Percentiles rank a stretch among this genome's conserved stretches.
Conservation (phyloP, 2,797 vertebrate species). For the Hozukius guyotensis region DNA sequence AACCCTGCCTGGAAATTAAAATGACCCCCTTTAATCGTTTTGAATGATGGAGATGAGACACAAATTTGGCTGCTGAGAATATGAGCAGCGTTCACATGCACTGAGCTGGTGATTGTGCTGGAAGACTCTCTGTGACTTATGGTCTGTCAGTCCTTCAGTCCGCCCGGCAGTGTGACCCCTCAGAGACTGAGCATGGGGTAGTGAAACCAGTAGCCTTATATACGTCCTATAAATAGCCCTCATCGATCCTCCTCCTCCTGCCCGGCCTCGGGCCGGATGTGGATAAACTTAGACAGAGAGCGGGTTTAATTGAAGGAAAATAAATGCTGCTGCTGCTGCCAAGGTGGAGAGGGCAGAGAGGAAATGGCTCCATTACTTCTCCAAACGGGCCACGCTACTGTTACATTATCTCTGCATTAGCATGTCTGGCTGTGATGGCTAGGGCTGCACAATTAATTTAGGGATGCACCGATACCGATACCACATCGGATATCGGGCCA, state of each 20-base stretch:
- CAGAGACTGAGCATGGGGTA: not conserved
- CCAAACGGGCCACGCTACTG: not conserved
- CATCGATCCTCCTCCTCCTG: constrained; percentile 41
- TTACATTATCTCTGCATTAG: not conserved
- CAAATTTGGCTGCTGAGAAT: not conserved
- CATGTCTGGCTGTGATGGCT: not conserved
- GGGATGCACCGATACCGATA: too few species aligned
- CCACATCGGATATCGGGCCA: too few species aligned
- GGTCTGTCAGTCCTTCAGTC: not conserved
- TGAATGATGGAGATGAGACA: not conserved
- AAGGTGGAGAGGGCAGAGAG: not conserved
- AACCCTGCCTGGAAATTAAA: not conserved
- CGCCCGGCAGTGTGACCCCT: not conserved
- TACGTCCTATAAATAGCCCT: constrained; percentile 73
- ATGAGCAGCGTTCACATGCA: not conserved
- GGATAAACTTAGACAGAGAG: constrained; percentile 44
- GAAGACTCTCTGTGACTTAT: constrained; percentile 12
- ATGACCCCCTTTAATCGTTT: not conserved
- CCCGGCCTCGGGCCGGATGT: constrained; percentile 9
- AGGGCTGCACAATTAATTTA: too few species aligned
- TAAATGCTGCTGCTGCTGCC: constrained; percentile 17
- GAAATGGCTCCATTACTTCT: constrained; percentile 3
- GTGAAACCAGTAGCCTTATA: constrained; percentile 56
- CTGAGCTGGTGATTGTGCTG: not conserved
- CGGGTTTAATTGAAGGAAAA: constrained; percentile 55